Base-by-base conservation (phyloP, 1,140 invertebrate species). In the Platyura marginata region DNA sequence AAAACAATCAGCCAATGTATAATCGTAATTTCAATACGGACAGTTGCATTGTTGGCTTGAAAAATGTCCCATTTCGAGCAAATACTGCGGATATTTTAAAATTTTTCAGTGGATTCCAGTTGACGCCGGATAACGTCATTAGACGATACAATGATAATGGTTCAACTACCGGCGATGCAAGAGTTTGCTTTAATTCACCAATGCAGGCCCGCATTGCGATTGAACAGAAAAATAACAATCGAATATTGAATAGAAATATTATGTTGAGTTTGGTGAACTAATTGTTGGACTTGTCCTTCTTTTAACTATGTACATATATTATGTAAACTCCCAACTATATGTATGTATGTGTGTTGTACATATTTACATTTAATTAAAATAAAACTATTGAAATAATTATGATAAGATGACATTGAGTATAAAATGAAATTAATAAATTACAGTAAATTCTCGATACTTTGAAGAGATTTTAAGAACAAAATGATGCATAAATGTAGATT, bases 31-130 rank as follows among this genome's bases (percentile, higher is more conserved):
- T n/a, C n/a, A 29, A 29, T 13, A 8, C 13, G 25, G 25, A 29
- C 6, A 84, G 85, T 8, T 91, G 85, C 56, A 81, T 90, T 0
- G 61, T 94, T 0, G 73, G 74, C 1, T 64, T 90, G 50, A 76
- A 82, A 51, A 94, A 94, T 59, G 75, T 94, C 1, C 87, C 88
- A 0, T 91, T 81, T 57, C 75, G 80, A 43, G 85, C 88, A 0
- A 72, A 74, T 5, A 77, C 89, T 9, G 79, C 86, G 40, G 89
- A 96, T 46, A 89, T 95, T 42, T 65, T 93, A 34, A 68, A 76
- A 1, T 92, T 92, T 55, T 92, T 96, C 51, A 60, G 70, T 0
- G 81, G 78, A 16, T 89, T 77, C 49, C 72, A 79, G 36, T 55
- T 86, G 0, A 71, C 74, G 9, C 68, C 77, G 1, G 75, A 85